phyloP scores from a whole-genome alignment of 1,140 invertebrate species.

The Rhopalosiphum padi region DNA sequence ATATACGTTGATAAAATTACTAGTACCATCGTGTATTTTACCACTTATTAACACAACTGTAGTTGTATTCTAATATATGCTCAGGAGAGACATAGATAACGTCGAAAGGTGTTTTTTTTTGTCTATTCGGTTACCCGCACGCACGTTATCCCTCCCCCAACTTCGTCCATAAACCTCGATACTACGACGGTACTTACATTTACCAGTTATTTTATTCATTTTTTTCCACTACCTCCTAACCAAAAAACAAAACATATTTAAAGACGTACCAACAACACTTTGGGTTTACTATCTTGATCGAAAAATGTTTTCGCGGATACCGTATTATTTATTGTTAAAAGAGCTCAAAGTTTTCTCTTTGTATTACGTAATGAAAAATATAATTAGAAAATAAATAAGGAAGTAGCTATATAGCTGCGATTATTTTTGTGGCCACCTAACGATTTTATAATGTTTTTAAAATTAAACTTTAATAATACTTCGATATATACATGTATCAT shows the following conservation, averaged over 20 bases:
- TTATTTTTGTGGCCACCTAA: not conserved
- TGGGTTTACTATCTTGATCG: not conserved
- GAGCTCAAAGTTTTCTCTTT: not conserved
- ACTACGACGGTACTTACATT: not conserved
- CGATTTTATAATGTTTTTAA: not conserved
- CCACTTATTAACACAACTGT: not conserved
- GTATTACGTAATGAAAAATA: not conserved
- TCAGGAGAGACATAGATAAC: not conserved
- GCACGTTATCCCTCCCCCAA: not conserved
- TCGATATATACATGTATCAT: not conserved
- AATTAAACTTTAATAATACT: not conserved
- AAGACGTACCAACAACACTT: not conserved
- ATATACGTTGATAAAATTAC: not conserved
- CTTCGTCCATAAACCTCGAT: not conserved
- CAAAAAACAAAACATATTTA: not conserved
- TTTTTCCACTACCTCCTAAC: not conserved
- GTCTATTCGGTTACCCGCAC: not conserved
- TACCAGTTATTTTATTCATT: not conserved
- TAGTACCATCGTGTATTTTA: not conserved
- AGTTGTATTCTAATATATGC: not conserved
- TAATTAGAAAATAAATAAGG: conserved; percentile 29
- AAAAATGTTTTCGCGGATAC: not conserved
- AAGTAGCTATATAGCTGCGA: not conserved
- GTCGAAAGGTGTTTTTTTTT: not conserved
- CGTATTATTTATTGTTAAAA: conserved; percentile 18